Conservation (phyloP, 2,797 vertebrate species). For the Tachyglossus aculeatus region DNA sequence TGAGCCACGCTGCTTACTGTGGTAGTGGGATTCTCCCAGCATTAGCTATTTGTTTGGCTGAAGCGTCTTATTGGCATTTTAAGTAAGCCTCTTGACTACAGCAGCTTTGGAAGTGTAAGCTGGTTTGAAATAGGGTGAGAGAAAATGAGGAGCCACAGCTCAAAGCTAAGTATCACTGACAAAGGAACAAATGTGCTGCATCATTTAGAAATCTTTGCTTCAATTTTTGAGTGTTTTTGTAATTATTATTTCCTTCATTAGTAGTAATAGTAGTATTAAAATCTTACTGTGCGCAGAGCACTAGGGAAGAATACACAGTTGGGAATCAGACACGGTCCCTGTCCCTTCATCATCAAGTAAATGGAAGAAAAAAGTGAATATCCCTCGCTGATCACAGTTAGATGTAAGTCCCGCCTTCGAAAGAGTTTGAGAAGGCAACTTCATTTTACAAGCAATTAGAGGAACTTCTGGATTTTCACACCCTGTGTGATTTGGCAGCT, state of each 20-base stretch:
- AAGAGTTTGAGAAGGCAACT: slow-evolving; percentile 39
- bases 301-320: too few relatives aligned
- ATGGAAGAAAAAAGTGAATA: slow-evolving; percentile 21
- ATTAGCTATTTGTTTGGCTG: slow-evolving; percentile 43
- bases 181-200: neutral
- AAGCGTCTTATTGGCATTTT: slow-evolving; percentile 26
- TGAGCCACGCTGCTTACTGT: slow-evolving; percentile 1
- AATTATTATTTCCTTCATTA: slow-evolving; percentile 14
- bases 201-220: slow-evolving; percentile 18
- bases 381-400: neutral
- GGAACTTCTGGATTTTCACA: slow-evolving; percentile 62
- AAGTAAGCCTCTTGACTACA: slow-evolving; percentile 43
- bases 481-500: slow-evolving; percentile 60
- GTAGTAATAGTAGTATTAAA: slow-evolving; percentile 12
- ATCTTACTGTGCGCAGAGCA: too few relatives aligned
- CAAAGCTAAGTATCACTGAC: slow-evolving; percentile 12
- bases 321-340: too few relatives aligned
- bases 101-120: slow-evolving; percentile 45
- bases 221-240: slow-evolving; percentile 12
- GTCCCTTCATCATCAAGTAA: too few relatives aligned
- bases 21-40: slow-evolving; percentile 9
- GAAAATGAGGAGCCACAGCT: slow-evolving; percentile 48
- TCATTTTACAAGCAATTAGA: slow-evolving; percentile 69
- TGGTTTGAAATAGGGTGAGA: slow-evolving; percentile 26
- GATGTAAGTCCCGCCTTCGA: neutral